Evolutionary conservation across 2,888 invertebrate species (phyloP).

Genomic region (Sialis lutaria): DNA sequence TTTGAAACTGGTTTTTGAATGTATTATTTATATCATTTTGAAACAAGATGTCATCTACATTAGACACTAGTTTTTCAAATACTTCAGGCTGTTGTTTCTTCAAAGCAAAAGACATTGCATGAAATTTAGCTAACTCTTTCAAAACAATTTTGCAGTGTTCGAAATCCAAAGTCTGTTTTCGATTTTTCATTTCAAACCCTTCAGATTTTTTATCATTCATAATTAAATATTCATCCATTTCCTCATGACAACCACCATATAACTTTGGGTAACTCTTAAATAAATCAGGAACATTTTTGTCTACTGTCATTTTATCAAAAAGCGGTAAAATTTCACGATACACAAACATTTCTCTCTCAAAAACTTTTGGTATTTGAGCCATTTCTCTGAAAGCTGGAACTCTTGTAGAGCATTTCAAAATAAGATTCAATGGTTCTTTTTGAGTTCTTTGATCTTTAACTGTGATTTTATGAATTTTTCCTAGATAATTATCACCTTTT

Average conservation of each 20-base stretch:
- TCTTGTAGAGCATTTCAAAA: slow-evolving; percentile 3
- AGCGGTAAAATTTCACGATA: slow-evolving; percentile 8
- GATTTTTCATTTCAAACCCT: not conserved
- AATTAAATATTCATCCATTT: slow-evolving; percentile 1
- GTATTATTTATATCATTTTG: not conserved
- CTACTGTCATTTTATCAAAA: slow-evolving; percentile 7
- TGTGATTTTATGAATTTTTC: slow-evolving; percentile 12
- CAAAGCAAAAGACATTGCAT: slow-evolving; percentile 1
- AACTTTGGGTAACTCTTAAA: slow-evolving; percentile 1
- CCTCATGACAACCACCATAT: not conserved
- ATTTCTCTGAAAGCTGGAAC: not conserved
- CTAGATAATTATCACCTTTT: slow-evolving; percentile 17
- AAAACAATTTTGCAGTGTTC: slow-evolving; percentile 3
- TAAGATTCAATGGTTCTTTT: slow-evolving; percentile 4
- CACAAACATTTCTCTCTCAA: not conserved
- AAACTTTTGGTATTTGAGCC: not conserved
- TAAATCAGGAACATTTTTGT: slow-evolving; percentile 3
- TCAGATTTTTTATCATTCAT: slow-evolving; percentile 1
- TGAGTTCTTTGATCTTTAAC: slow-evolving; percentile 7
- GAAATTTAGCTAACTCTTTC: not conserved
- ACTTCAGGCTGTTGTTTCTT: not conserved
- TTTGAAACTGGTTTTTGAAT: not conserved
- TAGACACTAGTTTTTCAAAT: not conserved
- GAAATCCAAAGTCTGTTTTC: not conserved
- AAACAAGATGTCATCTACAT: too few relatives aligned